Percentiles rank a stretch among this genome's conserved stretches.
Evolutionary conservation across 2,797 vertebrate species (phyloP).

Genomic region (Xerus rutilus): DNA sequence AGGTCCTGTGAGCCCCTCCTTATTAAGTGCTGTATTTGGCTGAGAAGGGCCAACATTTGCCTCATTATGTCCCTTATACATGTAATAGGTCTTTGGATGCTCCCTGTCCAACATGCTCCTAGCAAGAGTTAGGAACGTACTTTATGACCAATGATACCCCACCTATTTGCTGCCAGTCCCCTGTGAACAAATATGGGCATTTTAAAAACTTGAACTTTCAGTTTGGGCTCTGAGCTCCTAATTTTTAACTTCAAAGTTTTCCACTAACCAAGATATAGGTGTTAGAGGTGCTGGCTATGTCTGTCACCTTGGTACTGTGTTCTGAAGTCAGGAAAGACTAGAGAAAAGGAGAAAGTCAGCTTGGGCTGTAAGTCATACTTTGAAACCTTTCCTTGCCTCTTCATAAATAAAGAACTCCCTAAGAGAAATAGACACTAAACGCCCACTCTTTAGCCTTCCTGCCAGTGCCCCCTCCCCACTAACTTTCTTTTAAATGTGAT

Average conservation of each 20-base stretch:
- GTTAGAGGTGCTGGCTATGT: background rate
- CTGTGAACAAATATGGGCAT: background rate
- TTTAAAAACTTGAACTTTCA: background rate
- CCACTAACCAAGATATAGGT: background rate
- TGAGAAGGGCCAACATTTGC: background rate
- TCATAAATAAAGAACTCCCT: background rate
- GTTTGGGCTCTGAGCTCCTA: background rate
- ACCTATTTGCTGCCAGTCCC: background rate
- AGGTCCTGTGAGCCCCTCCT: background rate
- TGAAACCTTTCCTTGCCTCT: background rate
- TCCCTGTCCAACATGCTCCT: background rate
- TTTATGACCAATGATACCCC: background rate
- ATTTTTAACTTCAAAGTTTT: constrained; percentile 18
- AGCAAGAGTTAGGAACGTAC: background rate
- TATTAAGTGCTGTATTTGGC: background rate
- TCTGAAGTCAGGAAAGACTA: background rate
- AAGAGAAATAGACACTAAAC: background rate
- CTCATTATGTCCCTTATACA: background rate
- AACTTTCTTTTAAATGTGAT: background rate
- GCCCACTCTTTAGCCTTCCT: background rate
- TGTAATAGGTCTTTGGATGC: background rate
- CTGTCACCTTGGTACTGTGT: background rate
- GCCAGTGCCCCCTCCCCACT: background rate
- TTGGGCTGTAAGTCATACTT: background rate
- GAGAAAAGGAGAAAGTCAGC: background rate